Conservation (phyloP, 2,797 vertebrate species). For the Leuciscus waleckii region DNA sequence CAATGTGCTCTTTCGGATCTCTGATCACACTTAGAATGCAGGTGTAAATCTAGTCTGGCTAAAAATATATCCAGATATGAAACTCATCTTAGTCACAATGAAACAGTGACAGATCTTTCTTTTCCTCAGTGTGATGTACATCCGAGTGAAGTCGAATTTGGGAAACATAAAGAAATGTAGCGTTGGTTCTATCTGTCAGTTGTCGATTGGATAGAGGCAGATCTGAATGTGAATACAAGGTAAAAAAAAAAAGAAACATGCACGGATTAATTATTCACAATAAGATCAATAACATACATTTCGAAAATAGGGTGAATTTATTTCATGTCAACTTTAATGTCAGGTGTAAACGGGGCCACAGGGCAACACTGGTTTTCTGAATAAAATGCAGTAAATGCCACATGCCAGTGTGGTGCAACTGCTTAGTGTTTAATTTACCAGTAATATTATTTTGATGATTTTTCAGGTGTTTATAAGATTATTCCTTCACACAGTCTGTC, state of each 20-base stretch:
- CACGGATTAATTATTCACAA: not conserved
- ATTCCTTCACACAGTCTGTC: constrained; percentile 44
- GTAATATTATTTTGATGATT: constrained; percentile 23
- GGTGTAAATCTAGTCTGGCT: not conserved
- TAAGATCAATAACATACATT: constrained; percentile 20
- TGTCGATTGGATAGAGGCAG: not conserved
- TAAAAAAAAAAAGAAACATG: not conserved
- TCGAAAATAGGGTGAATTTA: not conserved
- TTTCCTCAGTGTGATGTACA: not conserved
- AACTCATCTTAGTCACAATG: not conserved
- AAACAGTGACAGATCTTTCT: not conserved
- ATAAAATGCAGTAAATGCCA: not conserved
- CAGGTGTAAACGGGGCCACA: not conserved
- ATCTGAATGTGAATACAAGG: not conserved
- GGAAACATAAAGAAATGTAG: not conserved
- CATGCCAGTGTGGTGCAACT: not conserved
- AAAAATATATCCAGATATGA: not conserved
- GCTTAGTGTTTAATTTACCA: not conserved
- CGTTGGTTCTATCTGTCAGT: not conserved
- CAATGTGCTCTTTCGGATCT: not conserved
- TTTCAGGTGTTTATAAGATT: constrained; percentile 46
- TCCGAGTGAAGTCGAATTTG: not conserved
- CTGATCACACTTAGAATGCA: not conserved
- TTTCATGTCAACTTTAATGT: not conserved
- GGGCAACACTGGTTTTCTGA: not conserved